Base-by-base conservation (phyloP, 2,797 vertebrate genomes). In the Rhabdomys pumilio region DNA sequence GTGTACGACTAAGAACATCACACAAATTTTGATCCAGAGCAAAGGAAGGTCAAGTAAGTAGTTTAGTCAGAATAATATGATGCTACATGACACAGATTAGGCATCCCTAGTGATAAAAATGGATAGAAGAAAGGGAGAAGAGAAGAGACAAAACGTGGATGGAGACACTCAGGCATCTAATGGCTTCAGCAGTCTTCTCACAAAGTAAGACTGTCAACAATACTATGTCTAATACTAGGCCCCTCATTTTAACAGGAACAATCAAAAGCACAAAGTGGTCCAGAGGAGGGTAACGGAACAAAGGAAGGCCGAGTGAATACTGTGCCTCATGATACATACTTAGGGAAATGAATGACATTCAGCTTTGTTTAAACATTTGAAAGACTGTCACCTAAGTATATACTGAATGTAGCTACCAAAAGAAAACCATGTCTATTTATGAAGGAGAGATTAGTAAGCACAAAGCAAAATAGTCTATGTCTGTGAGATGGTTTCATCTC, bases 381-480 rank as follows among this genome's bases (percentile, higher is more conserved):
- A 93, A 76, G 26, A 82, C 57, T 73, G 47, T 26, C 34, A 77
- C n/a, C 31, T 13, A 38, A 47, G n/a, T 55, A 14, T 29, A 81
- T 17, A 80, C 29, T 80, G 81, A 0, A 26, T 65, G 24, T 47
- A 81, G 72, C 76, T 76, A 88, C 57, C 73, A 86, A 94, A 90
- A 55, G 41, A 47, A 72, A 90, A 86, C 84, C 12, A 2, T 6
- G 29, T 76, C 53, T 72, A 65, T 59, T 47, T 72, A 65, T 5
- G 31, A 92, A 34, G 80, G n/a, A 79, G 92, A 80, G 50, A 83
- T 65, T 22, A 80, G 72, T 22, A 83, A 80, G 17, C 2, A 84
- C 41, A 90, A 87, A 91, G 81, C 57, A 90, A 85, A 81, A 91
- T 38, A 31, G 80, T 63, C 24, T 63, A 44, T 76, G 44, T 26